Percentiles rank a stretch among this genome's conserved stretches.
These are phyloP conservation scores for Heliconius hewitsoni DNA, from an alignment of 1,140 invertebrate species.

Conservation along the genomic window DNA sequence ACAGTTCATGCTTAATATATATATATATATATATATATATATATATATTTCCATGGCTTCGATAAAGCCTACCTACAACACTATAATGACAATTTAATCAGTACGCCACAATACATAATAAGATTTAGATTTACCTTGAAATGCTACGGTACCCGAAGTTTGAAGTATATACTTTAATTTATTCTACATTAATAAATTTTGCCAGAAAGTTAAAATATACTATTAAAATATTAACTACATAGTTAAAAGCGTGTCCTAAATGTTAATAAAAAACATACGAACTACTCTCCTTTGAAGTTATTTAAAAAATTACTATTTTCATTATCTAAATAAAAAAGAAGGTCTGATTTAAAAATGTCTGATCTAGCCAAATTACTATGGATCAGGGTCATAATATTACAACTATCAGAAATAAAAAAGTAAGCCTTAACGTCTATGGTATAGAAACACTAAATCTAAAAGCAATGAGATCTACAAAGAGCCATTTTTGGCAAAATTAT, in stretches of 20 bases:
- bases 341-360: not conserved
- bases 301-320: not conserved
- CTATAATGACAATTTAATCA: conserved; percentile 43
- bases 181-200: not conserved
- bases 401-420: not conserved
- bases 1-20: conserved; percentile 54
- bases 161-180: conserved; percentile 29
- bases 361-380: not conserved
- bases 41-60: conserved; percentile 48
- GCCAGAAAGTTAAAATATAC: conserved; percentile 7
- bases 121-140: conserved; percentile 46
- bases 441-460: conserved; percentile 22
- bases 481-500: conserved; percentile 1
- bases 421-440: conserved; percentile 27
- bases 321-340: not conserved
- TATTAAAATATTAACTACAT: not conserved
- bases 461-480: conserved; percentile 30
- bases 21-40: conserved; percentile 48
- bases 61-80: conserved; percentile 65
- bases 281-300: not conserved
- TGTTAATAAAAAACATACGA: not conserved
- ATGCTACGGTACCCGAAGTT: conserved; percentile 61
- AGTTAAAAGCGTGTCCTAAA: not conserved
- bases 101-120: conserved; percentile 38
- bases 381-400: not conserved